A percentile compares a stretch with the other conserved stretches of the same genome.
phyloP scores from a whole-genome alignment of 2,888 invertebrate genomes.

The Molanna angustata region DNA sequence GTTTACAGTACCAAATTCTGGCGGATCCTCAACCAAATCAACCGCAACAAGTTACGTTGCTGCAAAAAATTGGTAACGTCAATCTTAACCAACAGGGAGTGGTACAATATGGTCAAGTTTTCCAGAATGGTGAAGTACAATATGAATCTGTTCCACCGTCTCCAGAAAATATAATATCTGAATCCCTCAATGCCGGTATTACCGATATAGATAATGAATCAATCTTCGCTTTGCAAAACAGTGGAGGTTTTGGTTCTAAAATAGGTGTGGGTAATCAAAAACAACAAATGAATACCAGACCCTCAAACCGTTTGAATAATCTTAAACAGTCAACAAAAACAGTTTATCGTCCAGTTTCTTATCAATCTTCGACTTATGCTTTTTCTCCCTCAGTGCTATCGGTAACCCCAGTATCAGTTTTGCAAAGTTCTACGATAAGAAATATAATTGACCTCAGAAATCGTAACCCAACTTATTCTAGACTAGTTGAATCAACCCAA shows the following conservation, averaged over 20 bases:
- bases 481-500: conserved; percentile 56
- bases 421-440: conserved; percentile 13
- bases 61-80: background rate
- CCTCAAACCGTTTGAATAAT: background rate
- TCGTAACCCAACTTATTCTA: conserved; percentile 38
- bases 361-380: too few species aligned
- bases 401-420: too few species aligned
- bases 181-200: conserved; percentile 17
- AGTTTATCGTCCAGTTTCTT: conserved; percentile 9
- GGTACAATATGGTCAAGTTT: background rate
- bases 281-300: background rate
- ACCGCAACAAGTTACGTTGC: background rate
- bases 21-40: too few species aligned
- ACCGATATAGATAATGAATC: conserved; percentile 14
- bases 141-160: background rate
- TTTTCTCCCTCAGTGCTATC: too few species aligned
- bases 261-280: conserved; percentile 6
- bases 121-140: background rate
- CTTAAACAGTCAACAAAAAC: conserved; percentile 14
- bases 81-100: background rate
- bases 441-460: conserved; percentile 1
- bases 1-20: too few species aligned
- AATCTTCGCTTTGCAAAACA: conserved; percentile 3
- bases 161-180: conserved; percentile 13
- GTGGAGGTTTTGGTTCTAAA: conserved; percentile 19